Conservation (phyloP, 2,113 vertebrate species). For the Excalfactoria chinensis region DNA sequence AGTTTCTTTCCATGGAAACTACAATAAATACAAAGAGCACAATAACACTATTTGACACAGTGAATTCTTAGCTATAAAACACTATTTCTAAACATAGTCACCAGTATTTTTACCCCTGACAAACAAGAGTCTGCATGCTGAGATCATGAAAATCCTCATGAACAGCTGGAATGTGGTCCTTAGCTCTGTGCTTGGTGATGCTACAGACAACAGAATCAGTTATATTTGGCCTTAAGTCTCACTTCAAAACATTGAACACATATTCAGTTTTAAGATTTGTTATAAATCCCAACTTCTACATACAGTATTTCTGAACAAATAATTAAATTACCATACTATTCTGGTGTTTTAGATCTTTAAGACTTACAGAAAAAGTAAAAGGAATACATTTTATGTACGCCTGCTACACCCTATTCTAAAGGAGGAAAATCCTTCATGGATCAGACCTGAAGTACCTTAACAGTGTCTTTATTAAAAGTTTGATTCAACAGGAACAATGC, state of each 20-base stretch:
- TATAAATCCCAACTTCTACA: neutral
- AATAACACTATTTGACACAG: no score
- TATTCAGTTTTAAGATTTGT: neutral
- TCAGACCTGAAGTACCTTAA: neutral
- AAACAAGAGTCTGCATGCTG: no score
- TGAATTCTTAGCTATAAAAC: no score
- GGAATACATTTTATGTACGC: neutral
- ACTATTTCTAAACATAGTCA: no score
- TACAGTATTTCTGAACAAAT: neutral
- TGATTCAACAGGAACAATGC: neutral
- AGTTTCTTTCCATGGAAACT: no score
- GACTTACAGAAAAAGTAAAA: neutral
- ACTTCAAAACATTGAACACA: neutral
- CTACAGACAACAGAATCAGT: no score
- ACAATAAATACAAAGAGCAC: no score
- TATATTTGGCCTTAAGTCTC: neutral
- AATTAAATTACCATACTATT: neutral
- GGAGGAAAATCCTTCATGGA: neutral
- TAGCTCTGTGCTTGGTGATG: no score
- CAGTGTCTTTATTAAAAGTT: neutral
- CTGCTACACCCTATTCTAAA: constrained; percentile 10
- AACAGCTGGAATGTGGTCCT: no score
- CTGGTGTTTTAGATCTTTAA: neutral
- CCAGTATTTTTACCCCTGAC: no score
- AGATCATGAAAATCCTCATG: no score